A percentile compares a stretch with the other conserved stretches of the same genome.
Conservation (phyloP, 2,113 vertebrate species). For the Semnornis frantzii region DNA sequence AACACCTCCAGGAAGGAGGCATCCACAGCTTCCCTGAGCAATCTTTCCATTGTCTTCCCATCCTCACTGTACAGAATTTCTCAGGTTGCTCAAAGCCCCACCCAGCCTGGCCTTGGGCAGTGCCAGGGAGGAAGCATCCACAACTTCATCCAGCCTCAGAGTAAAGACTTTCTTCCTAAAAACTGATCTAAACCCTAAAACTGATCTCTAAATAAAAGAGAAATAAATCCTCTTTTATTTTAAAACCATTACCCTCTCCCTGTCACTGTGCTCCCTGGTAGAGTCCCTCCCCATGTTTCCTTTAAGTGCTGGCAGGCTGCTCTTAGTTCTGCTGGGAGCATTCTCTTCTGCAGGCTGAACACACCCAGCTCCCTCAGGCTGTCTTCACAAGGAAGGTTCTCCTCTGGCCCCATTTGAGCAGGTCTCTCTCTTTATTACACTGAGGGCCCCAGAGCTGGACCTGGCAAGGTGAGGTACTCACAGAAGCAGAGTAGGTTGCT, state of each 20-base stretch:
- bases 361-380: not conserved
- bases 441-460: not conserved
- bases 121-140: too few relatives aligned
- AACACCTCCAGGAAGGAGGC: not conserved
- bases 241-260: not conserved
- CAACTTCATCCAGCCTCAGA: not conserved
- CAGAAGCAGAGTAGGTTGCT: not conserved
- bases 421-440: not conserved
- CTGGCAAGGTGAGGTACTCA: not conserved
- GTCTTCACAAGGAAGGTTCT: not conserved
- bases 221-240: not conserved
- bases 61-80: too few relatives aligned
- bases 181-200: not conserved
- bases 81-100: not conserved
- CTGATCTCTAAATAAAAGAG: too few relatives aligned
- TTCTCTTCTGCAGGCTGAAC: not conserved
- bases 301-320: not conserved
- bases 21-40: not conserved
- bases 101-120: not conserved
- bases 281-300: not conserved
- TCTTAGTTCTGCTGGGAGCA: not conserved
- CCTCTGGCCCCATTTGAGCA: not conserved
- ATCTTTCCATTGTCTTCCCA: too few relatives aligned
- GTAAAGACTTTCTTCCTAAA: not conserved
- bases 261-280: too few relatives aligned